Percentiles rank a stretch among this genome's conserved stretches.
Conservation (phyloP, 2,888 invertebrate genomes). For the Ormyrus rosae region DNA sequence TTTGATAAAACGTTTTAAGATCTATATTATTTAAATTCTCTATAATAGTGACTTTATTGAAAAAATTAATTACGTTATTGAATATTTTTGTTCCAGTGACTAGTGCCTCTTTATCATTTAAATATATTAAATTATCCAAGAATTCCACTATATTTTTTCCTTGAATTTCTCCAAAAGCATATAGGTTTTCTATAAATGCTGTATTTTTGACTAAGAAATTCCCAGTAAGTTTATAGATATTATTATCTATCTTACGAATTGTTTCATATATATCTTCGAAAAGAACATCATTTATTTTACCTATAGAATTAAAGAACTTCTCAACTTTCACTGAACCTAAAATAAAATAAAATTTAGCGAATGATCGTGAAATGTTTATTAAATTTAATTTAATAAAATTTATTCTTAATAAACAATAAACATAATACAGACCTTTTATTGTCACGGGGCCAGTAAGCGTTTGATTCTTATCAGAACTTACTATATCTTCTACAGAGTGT, state of each 20-base stretch:
- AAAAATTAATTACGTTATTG: slow-evolving; percentile 59
- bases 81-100: slow-evolving; percentile 64
- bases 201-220: slow-evolving; percentile 51
- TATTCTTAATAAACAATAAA: slow-evolving; percentile 4
- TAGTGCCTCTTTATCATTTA: slow-evolving; percentile 55
- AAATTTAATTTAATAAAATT: background rate
- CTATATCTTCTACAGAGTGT: slow-evolving; percentile 58
- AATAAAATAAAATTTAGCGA: slow-evolving; percentile 7
- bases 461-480: slow-evolving; percentile 63
- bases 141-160: slow-evolving; percentile 59
- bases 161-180: slow-evolving; percentile 58
- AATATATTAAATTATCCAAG: slow-evolving; percentile 58
- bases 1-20: slow-evolving; percentile 62
- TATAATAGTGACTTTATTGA: slow-evolving; percentile 56
- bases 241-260: slow-evolving; percentile 56
- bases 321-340: slow-evolving; percentile 61
- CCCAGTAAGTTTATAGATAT: slow-evolving; percentile 57
- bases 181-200: slow-evolving; percentile 58
- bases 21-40: slow-evolving; percentile 64
- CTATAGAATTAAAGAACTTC: slow-evolving; percentile 56
- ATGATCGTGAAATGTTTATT: background rate
- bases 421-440: slow-evolving; percentile 61
- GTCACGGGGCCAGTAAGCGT: slow-evolving; percentile 61
- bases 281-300: slow-evolving; percentile 20
- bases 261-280: slow-evolving; percentile 39